Conservation (phyloP, 2,113 vertebrate species). For the Amphiprion percula region DNA sequence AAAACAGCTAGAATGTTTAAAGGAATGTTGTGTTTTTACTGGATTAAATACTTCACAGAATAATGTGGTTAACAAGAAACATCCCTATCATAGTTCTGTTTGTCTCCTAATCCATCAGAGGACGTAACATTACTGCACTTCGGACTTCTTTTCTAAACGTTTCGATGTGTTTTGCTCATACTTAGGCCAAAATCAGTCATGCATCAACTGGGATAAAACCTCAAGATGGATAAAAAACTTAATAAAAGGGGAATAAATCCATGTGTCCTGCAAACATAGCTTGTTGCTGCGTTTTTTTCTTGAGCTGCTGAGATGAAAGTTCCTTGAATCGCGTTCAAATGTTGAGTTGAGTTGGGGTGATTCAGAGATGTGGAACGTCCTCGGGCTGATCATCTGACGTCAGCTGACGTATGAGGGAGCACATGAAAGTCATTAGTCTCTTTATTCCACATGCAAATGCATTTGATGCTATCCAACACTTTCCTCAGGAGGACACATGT, state of each 20-base stretch:
- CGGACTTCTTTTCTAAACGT: no score
- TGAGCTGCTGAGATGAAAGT: no score
- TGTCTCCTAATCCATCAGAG: no score
- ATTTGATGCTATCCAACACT: neutral
- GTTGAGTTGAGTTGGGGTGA: neutral
- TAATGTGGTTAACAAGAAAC: no score
- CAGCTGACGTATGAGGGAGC: neutral
- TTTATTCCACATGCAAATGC: neutral
- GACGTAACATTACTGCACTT: no score
- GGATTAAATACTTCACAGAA: no score
- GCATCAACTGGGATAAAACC: neutral
- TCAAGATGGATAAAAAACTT: neutral
- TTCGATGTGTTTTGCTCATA: no score
- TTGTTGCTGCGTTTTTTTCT: neutral
- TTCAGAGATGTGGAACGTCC: neutral
- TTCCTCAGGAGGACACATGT: neutral
- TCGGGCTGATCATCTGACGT: neutral
- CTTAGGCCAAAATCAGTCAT: neutral
- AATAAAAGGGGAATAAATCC: neutral
- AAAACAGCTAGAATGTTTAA: no score
- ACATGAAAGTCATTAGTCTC: slow-evolving; percentile 2
- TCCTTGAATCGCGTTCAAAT: neutral
- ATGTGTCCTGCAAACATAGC: neutral
- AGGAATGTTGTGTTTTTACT: no score
- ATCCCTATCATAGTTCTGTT: no score